These are phyloP conservation scores for Oreotrochilus melanogaster DNA, from an alignment of 2,113 vertebrate species.

Conservation along the genomic window DNA sequence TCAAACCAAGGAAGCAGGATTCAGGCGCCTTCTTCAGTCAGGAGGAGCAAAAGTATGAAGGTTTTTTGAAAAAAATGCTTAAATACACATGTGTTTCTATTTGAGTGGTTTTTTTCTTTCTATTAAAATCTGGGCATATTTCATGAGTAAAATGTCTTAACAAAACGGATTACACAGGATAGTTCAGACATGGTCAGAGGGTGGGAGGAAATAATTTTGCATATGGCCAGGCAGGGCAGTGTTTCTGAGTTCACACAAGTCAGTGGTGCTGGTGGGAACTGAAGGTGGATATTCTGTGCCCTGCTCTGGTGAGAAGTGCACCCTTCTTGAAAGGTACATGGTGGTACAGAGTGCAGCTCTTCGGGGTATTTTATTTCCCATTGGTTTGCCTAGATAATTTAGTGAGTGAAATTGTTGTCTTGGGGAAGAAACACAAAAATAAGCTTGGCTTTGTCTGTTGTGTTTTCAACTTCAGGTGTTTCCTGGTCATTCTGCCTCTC, in stretches of 20 bases:
- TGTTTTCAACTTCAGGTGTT: constrained; percentile 82
- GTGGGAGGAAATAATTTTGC: neutral
- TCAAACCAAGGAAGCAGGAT: constrained; percentile 91
- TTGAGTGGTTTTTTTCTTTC: neutral
- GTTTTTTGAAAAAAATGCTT: neutral
- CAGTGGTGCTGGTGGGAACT: neutral
- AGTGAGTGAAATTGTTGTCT: neutral
- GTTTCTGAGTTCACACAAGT: neutral
- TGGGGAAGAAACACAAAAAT: neutral
- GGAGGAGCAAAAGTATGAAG: constrained; percentile 90
- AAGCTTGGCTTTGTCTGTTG: neutral
- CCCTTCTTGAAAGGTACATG: neutral
- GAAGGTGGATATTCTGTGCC: neutral
- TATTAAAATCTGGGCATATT: neutral
- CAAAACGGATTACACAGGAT: neutral
- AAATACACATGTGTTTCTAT: fast-evolving
- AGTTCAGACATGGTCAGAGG: neutral
- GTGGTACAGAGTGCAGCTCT: neutral
- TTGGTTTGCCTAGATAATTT: neutral
- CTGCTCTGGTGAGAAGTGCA: neutral
- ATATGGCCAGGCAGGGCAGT: neutral
- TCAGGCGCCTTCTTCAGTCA: constrained; percentile 93
- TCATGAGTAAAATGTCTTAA: neutral
- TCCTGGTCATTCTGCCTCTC: constrained; percentile 78
- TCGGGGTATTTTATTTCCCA: neutral